phyloP scores from a whole-genome alignment of 2,797 vertebrate species.

The Pangasius krempfi region DNA sequence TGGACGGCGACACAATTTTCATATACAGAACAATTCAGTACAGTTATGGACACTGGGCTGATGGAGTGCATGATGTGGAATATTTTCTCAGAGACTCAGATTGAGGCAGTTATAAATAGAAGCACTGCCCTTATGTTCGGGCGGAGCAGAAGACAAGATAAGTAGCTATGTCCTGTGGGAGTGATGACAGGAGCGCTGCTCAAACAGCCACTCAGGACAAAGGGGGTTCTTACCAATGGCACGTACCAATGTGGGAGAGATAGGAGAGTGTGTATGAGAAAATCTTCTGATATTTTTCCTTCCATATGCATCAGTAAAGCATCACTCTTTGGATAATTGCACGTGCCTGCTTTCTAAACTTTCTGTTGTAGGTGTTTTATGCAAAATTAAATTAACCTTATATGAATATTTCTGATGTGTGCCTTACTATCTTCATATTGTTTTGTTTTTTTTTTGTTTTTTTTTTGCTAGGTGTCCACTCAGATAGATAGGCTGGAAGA shows the following conservation, averaged over 20 bases:
- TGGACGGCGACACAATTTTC: too few relatives aligned
- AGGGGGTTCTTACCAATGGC: conserved; percentile 52
- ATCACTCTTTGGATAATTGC: neutral
- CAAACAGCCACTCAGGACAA: conserved; percentile 57
- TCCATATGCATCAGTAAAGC: neutral
- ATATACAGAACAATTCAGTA: neutral
- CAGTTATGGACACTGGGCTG: neutral
- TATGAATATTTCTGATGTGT: neutral
- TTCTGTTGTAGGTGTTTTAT: neutral
- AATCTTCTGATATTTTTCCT: neutral
- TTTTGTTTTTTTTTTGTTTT: too few relatives aligned
- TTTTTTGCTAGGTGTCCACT: neutral
- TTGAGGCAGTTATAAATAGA: conserved; percentile 61
- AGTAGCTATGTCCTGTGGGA: conserved; percentile 45
- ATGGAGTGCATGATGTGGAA: neutral
- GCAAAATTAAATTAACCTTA: neutral
- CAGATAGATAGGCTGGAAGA: neutral
- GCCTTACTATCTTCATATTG: neutral
- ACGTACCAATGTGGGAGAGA: conserved; percentile 30
- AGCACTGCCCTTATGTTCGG: conserved; percentile 32
- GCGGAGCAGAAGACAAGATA: conserved; percentile 48
- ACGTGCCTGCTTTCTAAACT: neutral
- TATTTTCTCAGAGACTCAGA: conserved; percentile 52
- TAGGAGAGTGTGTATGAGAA: neutral
- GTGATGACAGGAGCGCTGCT: conserved; percentile 59